Evolutionary conservation across 2,888 invertebrate genomes (phyloP).

Genomic region (Corbicula japonica): DNA sequence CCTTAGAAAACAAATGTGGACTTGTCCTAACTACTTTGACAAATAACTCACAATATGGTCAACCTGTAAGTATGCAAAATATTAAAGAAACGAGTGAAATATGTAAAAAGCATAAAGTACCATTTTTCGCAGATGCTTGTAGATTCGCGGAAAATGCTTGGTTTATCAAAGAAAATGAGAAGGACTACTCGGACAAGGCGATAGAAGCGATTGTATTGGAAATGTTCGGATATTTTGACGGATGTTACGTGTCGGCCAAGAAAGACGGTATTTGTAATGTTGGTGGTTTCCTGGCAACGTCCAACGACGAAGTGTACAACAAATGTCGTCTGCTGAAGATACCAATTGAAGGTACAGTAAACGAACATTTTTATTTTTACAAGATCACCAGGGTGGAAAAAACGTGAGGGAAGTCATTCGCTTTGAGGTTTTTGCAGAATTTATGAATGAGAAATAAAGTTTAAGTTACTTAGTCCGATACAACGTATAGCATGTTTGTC

Average conservation of each 20-base stretch:
- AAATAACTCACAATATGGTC: conserved; percentile 29
- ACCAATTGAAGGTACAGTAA: too few relatives aligned
- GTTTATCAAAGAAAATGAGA: conserved; percentile 42
- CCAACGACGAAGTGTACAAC: too few relatives aligned
- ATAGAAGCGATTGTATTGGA: conserved; percentile 31
- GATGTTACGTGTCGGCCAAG: conserved; percentile 34
- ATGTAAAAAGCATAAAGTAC: conserved; percentile 25
- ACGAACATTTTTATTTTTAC: too few relatives aligned
- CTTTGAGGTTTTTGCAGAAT: too few relatives aligned
- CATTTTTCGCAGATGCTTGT: conserved; percentile 38
- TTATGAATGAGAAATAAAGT: too few relatives aligned
- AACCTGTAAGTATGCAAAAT: conserved; percentile 52
- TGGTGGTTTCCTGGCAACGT: too few relatives aligned
- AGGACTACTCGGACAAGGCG: conserved; percentile 12
- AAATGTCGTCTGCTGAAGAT: too few relatives aligned
- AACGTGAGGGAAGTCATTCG: too few relatives aligned
- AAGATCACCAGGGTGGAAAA: too few relatives aligned
- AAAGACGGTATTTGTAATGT: conserved; percentile 51
- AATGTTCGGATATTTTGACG: conserved; percentile 51
- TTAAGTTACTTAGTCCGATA: too few relatives aligned
- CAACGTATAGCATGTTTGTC: too few relatives aligned
- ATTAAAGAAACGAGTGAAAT: conserved; percentile 15
- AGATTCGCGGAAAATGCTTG: conserved; percentile 50
- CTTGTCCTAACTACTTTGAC: conserved; percentile 37
- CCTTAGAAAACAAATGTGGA: background rate